Percentiles rank a stretch among this genome's conserved stretches.
Conservation (phyloP, 2,888 invertebrate genomes). For the Aleiodes testaceus region DNA sequence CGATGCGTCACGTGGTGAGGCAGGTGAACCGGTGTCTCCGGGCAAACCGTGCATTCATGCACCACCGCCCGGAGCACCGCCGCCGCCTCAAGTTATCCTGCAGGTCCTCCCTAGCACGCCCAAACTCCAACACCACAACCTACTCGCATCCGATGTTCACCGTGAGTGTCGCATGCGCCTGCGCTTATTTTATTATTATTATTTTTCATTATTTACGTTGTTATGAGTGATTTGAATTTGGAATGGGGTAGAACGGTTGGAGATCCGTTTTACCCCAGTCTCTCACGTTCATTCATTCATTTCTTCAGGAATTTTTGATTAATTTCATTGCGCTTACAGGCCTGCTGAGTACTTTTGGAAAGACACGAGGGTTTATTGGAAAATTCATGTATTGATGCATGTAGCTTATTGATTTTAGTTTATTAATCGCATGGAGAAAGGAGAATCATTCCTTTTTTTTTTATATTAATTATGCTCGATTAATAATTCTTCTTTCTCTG, state of each 20-base stretch:
- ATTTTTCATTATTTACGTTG: slow-evolving; percentile 27
- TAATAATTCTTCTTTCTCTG: background rate
- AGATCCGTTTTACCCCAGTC: no score
- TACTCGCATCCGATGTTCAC: slow-evolving; percentile 72
- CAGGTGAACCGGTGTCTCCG: slow-evolving; percentile 58
- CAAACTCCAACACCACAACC: slow-evolving; percentile 71
- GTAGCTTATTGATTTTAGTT: slow-evolving; percentile 15
- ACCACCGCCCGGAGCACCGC: slow-evolving; percentile 64
- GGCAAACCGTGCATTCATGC: slow-evolving; percentile 55
- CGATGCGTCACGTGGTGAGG: slow-evolving; percentile 65
- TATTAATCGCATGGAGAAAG: no score
- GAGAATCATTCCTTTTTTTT: no score
- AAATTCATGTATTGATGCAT: slow-evolving; percentile 20
- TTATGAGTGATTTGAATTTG: background rate
- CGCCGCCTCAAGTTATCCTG: slow-evolving; percentile 84
- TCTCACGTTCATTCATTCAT: no score
- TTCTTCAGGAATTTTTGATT: background rate
- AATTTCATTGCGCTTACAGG: slow-evolving; percentile 28
- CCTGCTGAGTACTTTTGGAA: slow-evolving; percentile 4
- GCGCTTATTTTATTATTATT: slow-evolving; percentile 53
- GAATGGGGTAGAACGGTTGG: no score
- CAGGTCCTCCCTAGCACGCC: slow-evolving; percentile 80
- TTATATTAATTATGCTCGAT: no score
- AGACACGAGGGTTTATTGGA: background rate
- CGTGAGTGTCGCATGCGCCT: slow-evolving; percentile 72